Evolutionary conservation across 2,888 invertebrate species (phyloP), one percentile per base, ranked within the genome.

Genomic region (Camponotus fellah): DNA sequence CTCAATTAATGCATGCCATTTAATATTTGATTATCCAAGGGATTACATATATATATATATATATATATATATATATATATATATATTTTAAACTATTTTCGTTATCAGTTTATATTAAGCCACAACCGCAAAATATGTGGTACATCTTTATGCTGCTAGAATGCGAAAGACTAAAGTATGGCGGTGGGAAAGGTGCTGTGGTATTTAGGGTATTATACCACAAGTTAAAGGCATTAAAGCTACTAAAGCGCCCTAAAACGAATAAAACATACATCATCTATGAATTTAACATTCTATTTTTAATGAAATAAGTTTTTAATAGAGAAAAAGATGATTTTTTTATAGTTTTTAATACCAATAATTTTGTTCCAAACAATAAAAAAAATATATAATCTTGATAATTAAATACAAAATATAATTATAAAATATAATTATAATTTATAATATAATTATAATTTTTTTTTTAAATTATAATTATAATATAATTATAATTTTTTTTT

Each of bases 221-320:
- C 81, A 80, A 85, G 84, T 75, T 80, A 53, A 37, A 43, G 53
- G 65, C 60, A 65, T 85, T 85, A 85, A 65, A 46, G 74, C 46
- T 80, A 26, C 53, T 26, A 26, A 26, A 26, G 37, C 34, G 26
- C 17, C 56, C 26, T 65, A 76, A 76, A 82, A 75, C 64, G 68
- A 76, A 76, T 76, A 58, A 53, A 49, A 17, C 72, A 26, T 37
- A 21, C 21, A 17, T 46, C 37, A 34, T 0, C 58, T 40, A 37
- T 60, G 12, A 68, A 62, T 5, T 17, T 17, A 49, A 6, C 17
- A 49, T 49, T 46, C 4, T 17, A 46, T 4, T 46, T 49, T 49
- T 17, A 49, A 46, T 14, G 4, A 46, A 49, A 5, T 49, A 49
- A 49, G 5, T 49, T 49, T 49, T 49, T 17, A 49, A 49, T 17